Evolutionary conservation across 2,888 invertebrate genomes (phyloP).

Genomic region (Sarcophaga rosellei): DNA sequence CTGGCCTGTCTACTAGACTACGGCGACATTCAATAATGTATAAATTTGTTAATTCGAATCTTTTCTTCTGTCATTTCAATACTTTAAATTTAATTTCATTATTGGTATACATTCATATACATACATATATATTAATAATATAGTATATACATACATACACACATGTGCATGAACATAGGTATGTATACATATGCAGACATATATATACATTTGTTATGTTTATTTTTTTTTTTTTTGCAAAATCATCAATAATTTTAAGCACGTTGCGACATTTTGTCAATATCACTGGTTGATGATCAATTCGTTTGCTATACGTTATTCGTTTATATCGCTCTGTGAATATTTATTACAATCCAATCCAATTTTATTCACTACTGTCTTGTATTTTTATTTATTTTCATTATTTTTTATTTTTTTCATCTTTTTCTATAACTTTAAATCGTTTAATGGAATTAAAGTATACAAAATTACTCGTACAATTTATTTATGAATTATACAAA

Average conservation of each 20-base stretch:
- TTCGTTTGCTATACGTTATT: conserved; percentile 75
- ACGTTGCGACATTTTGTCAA: conserved; percentile 81
- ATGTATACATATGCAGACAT: neutral
- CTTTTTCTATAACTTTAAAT: conserved; percentile 38
- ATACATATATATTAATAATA: neutral
- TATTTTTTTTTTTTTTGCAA: conserved; percentile 70
- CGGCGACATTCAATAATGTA: too few relatives aligned
- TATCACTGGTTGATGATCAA: conserved; percentile 77
- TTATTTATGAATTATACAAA: neutral
- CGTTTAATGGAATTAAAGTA: conserved; percentile 59
- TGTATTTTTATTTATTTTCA: neutral
- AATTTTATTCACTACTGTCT: conserved; percentile 44
- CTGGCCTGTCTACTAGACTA: too few relatives aligned
- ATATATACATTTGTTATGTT: neutral
- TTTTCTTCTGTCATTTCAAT: too few relatives aligned
- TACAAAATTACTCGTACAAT: conserved; percentile 36
- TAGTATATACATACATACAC: too few relatives aligned
- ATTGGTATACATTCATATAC: neutral
- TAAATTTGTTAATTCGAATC: neutral
- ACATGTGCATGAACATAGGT: too few relatives aligned
- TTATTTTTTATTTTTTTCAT: conserved; percentile 9
- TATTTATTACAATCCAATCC: conserved; percentile 42
- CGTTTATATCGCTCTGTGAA: conserved; percentile 76
- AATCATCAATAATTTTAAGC: conserved; percentile 78
- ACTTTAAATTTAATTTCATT: too few relatives aligned